A percentile compares a stretch with the other conserved stretches of the same genome.
These are phyloP conservation scores for Urocitellus parryii DNA, from an alignment of 2,113 vertebrate species.

Conservation along the genomic window DNA sequence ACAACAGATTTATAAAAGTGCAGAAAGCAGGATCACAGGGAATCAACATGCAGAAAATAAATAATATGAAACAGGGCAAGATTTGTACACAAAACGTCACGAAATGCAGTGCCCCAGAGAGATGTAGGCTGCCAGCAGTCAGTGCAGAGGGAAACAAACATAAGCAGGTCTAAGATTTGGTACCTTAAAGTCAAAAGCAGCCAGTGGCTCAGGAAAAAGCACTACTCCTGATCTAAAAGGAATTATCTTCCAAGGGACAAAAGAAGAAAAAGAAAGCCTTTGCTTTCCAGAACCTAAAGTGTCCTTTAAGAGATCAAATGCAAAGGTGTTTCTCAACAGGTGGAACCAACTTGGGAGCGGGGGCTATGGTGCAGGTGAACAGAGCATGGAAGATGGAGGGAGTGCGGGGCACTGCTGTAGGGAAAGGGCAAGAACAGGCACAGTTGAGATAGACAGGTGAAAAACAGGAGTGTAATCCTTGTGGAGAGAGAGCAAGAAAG, in stretches of 20 bases:
- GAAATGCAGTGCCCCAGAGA: neutral
- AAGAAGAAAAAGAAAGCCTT: neutral
- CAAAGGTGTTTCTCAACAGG: neutral
- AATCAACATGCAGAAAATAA: constrained; percentile 20
- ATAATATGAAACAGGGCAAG: neutral
- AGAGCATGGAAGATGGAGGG: neutral
- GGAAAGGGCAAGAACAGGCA: neutral
- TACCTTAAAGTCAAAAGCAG: neutral
- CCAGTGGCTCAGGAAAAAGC: neutral
- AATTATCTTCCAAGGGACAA: neutral
- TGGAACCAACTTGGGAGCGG: too few relatives aligned
- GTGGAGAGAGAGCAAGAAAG: neutral
- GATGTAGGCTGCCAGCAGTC: neutral
- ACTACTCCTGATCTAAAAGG: neutral
- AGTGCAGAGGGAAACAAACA: neutral
- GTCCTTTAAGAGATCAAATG: neutral
- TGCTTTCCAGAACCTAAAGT: neutral
- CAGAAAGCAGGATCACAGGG: neutral
- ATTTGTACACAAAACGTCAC: neutral
- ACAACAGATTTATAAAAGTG: neutral
- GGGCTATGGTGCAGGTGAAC: neutral
- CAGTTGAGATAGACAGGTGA: too few relatives aligned
- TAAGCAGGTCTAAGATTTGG: neutral
- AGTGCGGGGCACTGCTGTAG: neutral
- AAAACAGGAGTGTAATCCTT: neutral